Base-by-base conservation (phyloP, 2,113 vertebrate species). In the Zapornia atra region DNA sequence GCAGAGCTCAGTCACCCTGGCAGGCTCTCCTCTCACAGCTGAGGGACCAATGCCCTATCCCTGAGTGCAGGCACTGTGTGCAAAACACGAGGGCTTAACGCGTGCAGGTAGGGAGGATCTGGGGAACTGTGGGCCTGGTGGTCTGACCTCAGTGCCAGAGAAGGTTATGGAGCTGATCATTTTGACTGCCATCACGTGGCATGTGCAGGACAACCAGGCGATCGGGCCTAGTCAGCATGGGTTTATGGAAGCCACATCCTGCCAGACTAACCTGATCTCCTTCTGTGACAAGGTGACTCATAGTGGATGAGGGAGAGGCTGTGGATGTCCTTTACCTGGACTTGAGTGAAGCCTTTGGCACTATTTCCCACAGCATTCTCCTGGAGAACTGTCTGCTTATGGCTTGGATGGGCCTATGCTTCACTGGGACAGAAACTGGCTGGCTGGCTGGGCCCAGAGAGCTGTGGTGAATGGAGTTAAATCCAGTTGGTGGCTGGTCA, bases 121-220 rank as follows among this genome's bases (percentile, higher is more conserved):
- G 60, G 38, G 38, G 54, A 76, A 8, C 38, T 29, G 19, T 15
- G 44, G 40, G 18, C 42, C 46, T 81, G 60, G 34, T 68, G 72
- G 38, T 16, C 51, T 9, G 1, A 24, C 44, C 69, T 70, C 1
- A 0, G 31, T 34, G n/a, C n/a, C 0, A 0, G 46, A 59, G 59
- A 69, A 69, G 24, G 73, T 65, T 82, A 8, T 8, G 12, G 69
- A 75, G 73, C 40, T 60, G 77, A 26, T 56, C 14, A 4, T 60
- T 22, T 6, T 11, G 29, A 65, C 68, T 77, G 65, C 46, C 56
- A 63, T 14, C 54, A 34, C 19, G 19, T 0, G 5, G 56, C 65
- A 84, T 1, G 0, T 18, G 10, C n/a, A 59, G 85, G 51, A 77
- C 31, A 71, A 34, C 64, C 36, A 61, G 88, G 44, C 17, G 40